Conservation (phyloP, 2,888 invertebrate species). For the Agrilus mali region DNA sequence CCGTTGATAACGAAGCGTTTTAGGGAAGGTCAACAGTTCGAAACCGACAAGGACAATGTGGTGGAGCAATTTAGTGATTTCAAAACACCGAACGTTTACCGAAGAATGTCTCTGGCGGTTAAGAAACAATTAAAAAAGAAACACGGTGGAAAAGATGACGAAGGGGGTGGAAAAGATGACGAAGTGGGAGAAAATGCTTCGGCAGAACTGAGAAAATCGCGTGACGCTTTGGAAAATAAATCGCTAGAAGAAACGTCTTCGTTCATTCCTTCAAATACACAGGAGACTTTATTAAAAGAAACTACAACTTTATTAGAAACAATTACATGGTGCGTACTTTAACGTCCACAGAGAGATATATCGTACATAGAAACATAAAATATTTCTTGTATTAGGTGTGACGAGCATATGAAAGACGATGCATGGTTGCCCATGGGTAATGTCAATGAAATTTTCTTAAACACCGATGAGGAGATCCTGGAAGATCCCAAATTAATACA, state of each 20-base stretch:
- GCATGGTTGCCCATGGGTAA: slow-evolving; percentile 51
- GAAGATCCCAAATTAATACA: slow-evolving; percentile 38
- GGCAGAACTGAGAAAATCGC: not conserved
- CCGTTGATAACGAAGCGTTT: too few species aligned
- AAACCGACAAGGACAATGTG: too few species aligned
- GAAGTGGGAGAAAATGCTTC: not conserved
- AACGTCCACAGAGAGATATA: too few species aligned
- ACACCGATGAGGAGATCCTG: slow-evolving; percentile 26
- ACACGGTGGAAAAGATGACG: not conserved
- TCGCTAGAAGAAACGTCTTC: too few species aligned
- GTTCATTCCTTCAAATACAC: slow-evolving; percentile 1
- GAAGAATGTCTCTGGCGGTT: slow-evolving; percentile 40
- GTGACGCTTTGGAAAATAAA: not conserved
- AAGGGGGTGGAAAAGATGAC: not conserved
- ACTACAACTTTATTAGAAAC: slow-evolving; percentile 39
- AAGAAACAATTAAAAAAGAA: slow-evolving; percentile 17
- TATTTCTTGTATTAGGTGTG: slow-evolving; percentile 39
- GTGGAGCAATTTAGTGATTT: slow-evolving; percentile 9
- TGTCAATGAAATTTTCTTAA: slow-evolving; percentile 37
- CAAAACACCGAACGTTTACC: slow-evolving; percentile 45
- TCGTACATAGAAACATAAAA: too few species aligned
- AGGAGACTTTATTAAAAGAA: slow-evolving; percentile 20
- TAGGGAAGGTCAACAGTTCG: too few species aligned
- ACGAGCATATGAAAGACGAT: slow-evolving; percentile 65
- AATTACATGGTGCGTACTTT: slow-evolving; percentile 35